Conservation (phyloP, 2,797 vertebrate genomes). For the Rhinatrema bivittatum region DNA sequence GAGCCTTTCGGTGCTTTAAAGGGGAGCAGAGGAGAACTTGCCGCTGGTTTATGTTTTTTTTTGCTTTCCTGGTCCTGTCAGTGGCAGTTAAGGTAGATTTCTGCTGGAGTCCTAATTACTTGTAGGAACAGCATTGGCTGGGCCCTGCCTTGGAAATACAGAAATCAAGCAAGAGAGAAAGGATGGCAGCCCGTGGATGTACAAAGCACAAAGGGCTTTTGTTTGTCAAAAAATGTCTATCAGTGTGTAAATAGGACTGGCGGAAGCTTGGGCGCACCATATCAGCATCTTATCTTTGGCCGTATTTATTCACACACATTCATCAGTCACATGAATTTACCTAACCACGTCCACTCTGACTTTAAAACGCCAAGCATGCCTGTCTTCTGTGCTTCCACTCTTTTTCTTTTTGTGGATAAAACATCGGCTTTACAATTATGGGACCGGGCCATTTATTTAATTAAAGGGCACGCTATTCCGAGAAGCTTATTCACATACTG, state of each 20-base stretch:
- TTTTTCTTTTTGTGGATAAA: slow-evolving; percentile 1
- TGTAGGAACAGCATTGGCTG: too few relatives aligned
- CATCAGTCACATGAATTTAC: slow-evolving; percentile 63
- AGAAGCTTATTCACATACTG: slow-evolving; percentile 5
- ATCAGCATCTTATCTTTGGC: slow-evolving; percentile 65
- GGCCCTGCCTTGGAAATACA: too few relatives aligned
- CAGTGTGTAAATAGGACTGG: slow-evolving; percentile 44
- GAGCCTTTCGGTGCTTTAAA: too few relatives aligned
- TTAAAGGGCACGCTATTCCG: background rate
- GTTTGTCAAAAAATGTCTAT: slow-evolving; percentile 24
- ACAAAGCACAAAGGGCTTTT: slow-evolving; percentile 27
- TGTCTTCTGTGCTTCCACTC: background rate
- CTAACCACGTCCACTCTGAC: slow-evolving; percentile 52
- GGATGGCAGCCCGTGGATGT: slow-evolving; percentile 16
- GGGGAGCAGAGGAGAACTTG: too few relatives aligned
- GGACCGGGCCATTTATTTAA: slow-evolving; percentile 5
- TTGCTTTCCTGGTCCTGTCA: too few relatives aligned
- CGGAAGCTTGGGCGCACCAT: slow-evolving; percentile 65
- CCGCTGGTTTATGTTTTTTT: too few relatives aligned
- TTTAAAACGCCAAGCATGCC: slow-evolving; percentile 18
- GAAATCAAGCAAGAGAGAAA: slow-evolving; percentile 7
- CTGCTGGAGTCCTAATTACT: too few relatives aligned
- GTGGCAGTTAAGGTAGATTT: too few relatives aligned
- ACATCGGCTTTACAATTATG: slow-evolving; percentile 4
- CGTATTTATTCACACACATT: slow-evolving; percentile 60